These are phyloP conservation scores for Pardalotus punctatus DNA, from an alignment of 2,113 vertebrate species.

Conservation along the genomic window DNA sequence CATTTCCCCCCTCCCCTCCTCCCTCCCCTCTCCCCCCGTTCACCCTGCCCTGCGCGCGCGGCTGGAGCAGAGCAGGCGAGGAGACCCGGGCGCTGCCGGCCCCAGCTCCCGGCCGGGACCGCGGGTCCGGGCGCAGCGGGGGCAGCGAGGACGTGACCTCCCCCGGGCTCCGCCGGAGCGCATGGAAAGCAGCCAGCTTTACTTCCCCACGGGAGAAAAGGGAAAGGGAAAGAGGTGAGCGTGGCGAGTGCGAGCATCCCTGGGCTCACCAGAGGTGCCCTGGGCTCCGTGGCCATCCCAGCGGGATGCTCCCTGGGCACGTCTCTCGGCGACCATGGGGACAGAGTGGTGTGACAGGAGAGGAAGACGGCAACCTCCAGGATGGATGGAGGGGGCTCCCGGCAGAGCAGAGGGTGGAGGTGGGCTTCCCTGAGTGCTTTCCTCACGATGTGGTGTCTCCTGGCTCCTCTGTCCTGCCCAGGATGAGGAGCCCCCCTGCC, in stretches of 20 bases:
- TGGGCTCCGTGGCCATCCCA: neutral
- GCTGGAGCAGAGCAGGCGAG: slow-evolving; percentile 48
- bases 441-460: rapidly evolving
- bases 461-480: neutral
- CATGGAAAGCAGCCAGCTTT: neutral
- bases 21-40: slow-evolving; percentile 67
- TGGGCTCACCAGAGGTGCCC: neutral
- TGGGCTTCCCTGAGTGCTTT: neutral
- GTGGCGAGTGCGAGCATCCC: neutral
- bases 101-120: neutral
- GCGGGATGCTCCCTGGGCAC: neutral
- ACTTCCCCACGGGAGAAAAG: neutral
- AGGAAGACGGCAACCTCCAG: neutral
- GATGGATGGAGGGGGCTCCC: neutral
- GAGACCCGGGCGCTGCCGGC: neutral
- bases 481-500: neutral
- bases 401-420: neutral
- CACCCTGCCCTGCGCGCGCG: slow-evolving; percentile 68
- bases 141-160: neutral
- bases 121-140: neutral
- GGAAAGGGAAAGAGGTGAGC: neutral
- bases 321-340: rapidly evolving
- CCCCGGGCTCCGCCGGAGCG: neutral
- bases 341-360: neutral
- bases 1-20: slow-evolving; percentile 77